Percentiles rank a stretch among this genome's conserved stretches.
phyloP scores from a whole-genome alignment of 2,888 invertebrate genomes.

The Zootermopsis nevadensis region DNA sequence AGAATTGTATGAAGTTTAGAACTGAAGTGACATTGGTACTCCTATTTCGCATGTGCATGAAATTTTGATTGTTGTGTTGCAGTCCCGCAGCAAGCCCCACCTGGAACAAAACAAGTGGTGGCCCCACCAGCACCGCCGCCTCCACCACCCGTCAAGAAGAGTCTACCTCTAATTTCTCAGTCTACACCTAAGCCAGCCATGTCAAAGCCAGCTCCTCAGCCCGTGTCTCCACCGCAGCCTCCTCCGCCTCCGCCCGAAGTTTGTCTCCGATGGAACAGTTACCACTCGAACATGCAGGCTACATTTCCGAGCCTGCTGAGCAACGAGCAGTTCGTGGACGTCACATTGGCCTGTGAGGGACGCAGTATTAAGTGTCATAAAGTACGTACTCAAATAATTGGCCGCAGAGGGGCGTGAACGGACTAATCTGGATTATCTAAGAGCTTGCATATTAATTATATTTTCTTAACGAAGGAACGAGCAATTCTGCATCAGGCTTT shows the following conservation, averaged over 20 bases:
- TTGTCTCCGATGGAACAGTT: conserved; percentile 85
- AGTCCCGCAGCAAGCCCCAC: conserved; percentile 56
- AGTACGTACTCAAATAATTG: no score
- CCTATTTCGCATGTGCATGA: no score
- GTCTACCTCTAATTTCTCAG: conserved; percentile 15
- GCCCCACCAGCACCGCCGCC: no score
- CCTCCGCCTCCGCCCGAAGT: conserved; percentile 46
- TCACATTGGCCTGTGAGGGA: conserved; percentile 89
- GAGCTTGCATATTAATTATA: no score
- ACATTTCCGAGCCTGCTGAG: conserved; percentile 81
- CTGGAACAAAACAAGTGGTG: conserved; percentile 54
- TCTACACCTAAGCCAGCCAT: conserved; percentile 15
- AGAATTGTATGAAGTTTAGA: no score
- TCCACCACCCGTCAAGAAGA: conserved; percentile 57
- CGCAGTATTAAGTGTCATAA: conserved; percentile 89
- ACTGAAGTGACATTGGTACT: no score
- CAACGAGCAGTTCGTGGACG: conserved; percentile 88
- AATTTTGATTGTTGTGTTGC: not conserved
- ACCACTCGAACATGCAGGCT: conserved; percentile 81
- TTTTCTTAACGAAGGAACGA: no score
- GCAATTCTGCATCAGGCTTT: no score
- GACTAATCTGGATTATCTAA: no score
- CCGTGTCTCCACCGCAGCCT: conserved; percentile 58
- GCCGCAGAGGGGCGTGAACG: no score
- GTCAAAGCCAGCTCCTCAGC: not conserved